These are phyloP conservation scores for Sus cebifrons DNA, from an alignment of 2,797 vertebrate species.

Conservation along the genomic window DNA sequence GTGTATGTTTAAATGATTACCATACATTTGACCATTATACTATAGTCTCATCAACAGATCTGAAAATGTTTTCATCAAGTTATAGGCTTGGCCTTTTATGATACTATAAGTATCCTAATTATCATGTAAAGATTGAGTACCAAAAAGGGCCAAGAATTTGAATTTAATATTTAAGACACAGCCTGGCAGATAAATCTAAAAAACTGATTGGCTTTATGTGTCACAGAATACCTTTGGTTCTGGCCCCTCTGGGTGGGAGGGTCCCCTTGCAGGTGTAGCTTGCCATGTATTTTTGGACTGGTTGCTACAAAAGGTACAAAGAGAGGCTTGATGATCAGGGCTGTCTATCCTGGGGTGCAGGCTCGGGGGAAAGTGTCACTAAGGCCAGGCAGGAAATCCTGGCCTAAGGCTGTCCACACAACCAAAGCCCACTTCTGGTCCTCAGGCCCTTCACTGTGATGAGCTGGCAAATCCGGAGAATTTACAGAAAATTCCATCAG, in stretches of 20 bases:
- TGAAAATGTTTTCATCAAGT: slow-evolving; percentile 49
- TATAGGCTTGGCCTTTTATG: slow-evolving; percentile 51
- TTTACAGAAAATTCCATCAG: background rate
- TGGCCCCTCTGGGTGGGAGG: background rate
- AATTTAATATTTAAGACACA: slow-evolving; percentile 48
- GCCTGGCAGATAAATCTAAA: slow-evolving; percentile 28
- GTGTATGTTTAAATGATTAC: slow-evolving; percentile 46
- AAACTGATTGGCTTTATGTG: background rate
- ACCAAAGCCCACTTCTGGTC: background rate
- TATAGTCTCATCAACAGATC: slow-evolving; percentile 23
- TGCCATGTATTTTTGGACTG: background rate
- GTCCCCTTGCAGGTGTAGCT: background rate
- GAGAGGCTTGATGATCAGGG: background rate
- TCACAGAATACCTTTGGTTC: background rate
- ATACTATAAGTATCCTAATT: slow-evolving; percentile 10
- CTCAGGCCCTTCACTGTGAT: background rate
- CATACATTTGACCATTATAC: background rate
- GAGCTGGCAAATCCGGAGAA: background rate
- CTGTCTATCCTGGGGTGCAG: background rate
- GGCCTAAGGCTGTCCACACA: background rate
- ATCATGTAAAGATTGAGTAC: slow-evolving; percentile 43
- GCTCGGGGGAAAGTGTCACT: background rate
- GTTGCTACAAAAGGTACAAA: background rate
- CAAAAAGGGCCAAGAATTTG: background rate
- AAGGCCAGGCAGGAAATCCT: background rate